These are phyloP conservation scores for Anisognathus igniventris DNA, from an alignment of 2,797 vertebrate species.

Conservation along the genomic window DNA sequence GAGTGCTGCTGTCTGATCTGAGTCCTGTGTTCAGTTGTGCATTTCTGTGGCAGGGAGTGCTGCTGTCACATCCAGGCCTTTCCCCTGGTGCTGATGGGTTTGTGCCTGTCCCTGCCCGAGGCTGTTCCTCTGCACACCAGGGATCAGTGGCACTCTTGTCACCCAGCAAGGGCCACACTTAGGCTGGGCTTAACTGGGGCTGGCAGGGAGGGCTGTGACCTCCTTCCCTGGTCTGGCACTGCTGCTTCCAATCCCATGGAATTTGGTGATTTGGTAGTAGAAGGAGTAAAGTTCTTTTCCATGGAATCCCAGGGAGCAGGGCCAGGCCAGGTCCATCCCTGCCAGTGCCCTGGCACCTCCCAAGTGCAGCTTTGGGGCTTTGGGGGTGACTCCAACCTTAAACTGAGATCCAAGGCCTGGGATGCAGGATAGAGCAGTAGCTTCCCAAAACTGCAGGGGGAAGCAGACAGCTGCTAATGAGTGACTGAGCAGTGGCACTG, in stretches of 20 bases:
- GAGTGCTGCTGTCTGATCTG: neutral
- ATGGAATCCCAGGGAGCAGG: neutral
- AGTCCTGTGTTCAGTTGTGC: neutral
- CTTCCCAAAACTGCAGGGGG: slow-evolving; percentile 62
- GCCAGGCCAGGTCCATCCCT: neutral
- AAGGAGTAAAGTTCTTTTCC: neutral
- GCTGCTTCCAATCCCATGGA: neutral
- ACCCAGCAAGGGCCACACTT: neutral
- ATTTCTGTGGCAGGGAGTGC: neutral
- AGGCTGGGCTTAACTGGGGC: neutral
- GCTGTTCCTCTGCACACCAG: neutral
- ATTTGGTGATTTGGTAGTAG: neutral
- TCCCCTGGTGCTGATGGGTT: neutral
- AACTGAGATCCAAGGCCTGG: neutral
- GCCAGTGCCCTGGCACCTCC: neutral
- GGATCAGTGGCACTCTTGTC: neutral
- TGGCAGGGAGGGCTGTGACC: neutral
- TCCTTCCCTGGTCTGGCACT: neutral
- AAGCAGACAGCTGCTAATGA: slow-evolving; percentile 46
- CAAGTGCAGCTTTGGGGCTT: neutral
- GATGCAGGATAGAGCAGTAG: neutral
- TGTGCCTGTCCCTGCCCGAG: neutral
- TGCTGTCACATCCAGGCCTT: neutral
- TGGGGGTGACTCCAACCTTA: neutral
- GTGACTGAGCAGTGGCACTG: neutral